Evolutionary conservation across 2,113 vertebrate genomes (phyloP), one percentile per base, ranked within the genome.

Genomic region (Hyla sarda): DNA sequence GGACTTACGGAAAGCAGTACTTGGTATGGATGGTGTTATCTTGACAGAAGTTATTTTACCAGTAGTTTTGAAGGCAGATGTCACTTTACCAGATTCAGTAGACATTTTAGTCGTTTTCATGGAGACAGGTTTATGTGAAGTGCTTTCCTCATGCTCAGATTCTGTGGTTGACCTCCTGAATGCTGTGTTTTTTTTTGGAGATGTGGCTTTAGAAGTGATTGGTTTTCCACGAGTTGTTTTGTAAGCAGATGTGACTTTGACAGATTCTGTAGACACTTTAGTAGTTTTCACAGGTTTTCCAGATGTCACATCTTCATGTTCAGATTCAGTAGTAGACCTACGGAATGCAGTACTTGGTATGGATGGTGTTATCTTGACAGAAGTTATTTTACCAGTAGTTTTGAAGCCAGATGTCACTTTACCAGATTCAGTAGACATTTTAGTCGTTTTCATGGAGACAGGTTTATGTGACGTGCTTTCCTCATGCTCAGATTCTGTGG

Each of bases 51-150:
- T 83, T 1, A 23, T 65, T 21, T 13, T 32, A 1, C 47, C 47
- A 48, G 47, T 48, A 34, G 48, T 52, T 52, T 50, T 78, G 47
- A 32, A 32, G 14, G 82, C 45, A n/a, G 82, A 54, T 37, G 17
- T 56, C 8, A 54, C 19, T 72, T 72, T 48, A 37, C 65, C 82
- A 72, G 82, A 83, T 56, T 48, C 65, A 9, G 82, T 83, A 54
- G 67, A 73, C 30, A 83, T 25, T 37, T 34, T 58, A 41, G 82
- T 73, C 13, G 82, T 73, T 83, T 83, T 72, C 7, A n/a, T 12
- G 5, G 82, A 54, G 32, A 37, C 16, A 23, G 48, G 30, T 32
- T 54, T 73, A 0, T 54, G 65, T 10, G 82, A 54, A 30, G 82
- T 83, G 10, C 52, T 56, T 47, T 50, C 30, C 62, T 75, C 34